Base-by-base conservation (phyloP, 1,140 invertebrate species). In the Pinna nobilis region DNA sequence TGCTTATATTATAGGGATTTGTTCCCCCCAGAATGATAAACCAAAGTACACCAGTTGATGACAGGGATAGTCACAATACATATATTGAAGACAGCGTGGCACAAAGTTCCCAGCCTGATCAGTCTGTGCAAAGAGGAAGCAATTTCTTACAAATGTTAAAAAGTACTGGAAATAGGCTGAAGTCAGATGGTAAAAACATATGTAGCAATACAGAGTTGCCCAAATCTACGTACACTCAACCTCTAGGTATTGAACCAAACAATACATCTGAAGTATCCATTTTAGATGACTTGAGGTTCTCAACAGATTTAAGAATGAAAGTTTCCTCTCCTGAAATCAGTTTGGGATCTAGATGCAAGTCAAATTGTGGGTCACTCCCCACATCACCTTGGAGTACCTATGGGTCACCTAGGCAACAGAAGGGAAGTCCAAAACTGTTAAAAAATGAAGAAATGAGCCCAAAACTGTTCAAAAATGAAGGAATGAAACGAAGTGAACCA, bases 1-100 rank as follows among this genome's bases (percentile, higher is more conserved):
- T n/a, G n/a, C n/a, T n/a, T 75, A 49, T 64, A 60, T 61, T 76
- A 37, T 32, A 82, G 81, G 80, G 80, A 49, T 83, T 83, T 65
- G 70, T 79, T 61, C 81, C 80, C 66, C 82, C 79, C 47, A 73
- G 82, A 65, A 30, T 84, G 39, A 55, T 79, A 3, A 76, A 72
- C 65, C 73, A 72, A 57, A 57, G 37, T 53, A n/a, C n/a, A n/a
- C n/a, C n/a, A n/a, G n/a, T n/a, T n/a, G n/a, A n/a, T n/a, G n/a
- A n/a, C n/a, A n/a, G n/a, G n/a, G n/a, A n/a, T n/a, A n/a, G n/a
- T n/a, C n/a, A n/a, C n/a, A n/a, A n/a, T n/a, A n/a, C n/a, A n/a
- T n/a, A n/a, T n/a, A n/a, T n/a, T n/a, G n/a, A n/a, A n/a, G n/a
- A 30, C 20, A 47, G 37, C 28, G 18, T 15, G 6, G 28, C 5